phyloP scores from a whole-genome alignment of 2,113 vertebrate species.

The Alces alces region DNA sequence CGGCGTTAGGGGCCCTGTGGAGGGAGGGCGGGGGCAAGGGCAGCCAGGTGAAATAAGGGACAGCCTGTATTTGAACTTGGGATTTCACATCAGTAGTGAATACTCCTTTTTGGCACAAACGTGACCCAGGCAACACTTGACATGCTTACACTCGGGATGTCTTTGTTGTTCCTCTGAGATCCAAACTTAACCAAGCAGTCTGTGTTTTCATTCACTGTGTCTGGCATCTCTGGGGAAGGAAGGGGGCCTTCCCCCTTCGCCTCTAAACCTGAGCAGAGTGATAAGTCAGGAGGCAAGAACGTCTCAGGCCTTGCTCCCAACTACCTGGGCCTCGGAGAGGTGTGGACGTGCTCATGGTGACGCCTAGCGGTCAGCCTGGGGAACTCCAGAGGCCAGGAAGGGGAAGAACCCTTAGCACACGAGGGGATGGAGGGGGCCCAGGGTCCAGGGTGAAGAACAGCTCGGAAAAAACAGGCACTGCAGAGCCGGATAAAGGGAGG shows the following conservation, averaged over 20 bases:
- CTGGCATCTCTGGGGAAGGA: background rate
- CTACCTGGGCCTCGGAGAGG: background rate
- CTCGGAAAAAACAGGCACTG: background rate
- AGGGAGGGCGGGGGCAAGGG: no score
- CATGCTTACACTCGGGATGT: background rate
- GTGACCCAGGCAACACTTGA: background rate
- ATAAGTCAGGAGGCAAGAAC: fast-evolving
- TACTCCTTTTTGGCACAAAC: background rate
- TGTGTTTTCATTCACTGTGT: background rate
- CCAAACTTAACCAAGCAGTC: background rate
- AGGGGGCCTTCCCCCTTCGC: background rate
- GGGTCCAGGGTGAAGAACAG: background rate
- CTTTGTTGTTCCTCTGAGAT: background rate
- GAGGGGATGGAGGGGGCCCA: background rate
- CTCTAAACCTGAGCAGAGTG: background rate
- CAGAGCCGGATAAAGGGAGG: background rate
- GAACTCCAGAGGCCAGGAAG: background rate
- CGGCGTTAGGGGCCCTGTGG: fast-evolving
- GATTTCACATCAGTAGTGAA: background rate
- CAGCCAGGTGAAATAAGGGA: background rate
- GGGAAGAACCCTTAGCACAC: background rate
- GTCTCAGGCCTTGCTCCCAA: background rate
- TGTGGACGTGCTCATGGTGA: background rate
- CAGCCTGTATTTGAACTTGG: background rate
- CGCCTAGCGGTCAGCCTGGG: background rate